phyloP scores from a whole-genome alignment of 2,888 invertebrate genomes.

The Antitype chi region DNA sequence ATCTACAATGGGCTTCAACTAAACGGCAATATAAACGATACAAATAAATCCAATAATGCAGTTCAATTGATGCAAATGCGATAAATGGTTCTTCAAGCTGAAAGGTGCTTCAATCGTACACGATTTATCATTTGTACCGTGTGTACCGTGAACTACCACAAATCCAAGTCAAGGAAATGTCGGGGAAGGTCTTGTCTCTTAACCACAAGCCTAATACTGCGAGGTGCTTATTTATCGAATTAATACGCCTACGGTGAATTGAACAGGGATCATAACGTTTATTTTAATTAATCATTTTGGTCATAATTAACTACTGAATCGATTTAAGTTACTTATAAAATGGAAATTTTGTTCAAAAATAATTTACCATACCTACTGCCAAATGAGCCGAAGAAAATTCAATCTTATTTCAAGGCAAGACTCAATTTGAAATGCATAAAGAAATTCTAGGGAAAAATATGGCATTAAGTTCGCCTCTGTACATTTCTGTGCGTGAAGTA shows the following conservation, averaged over 20 bases:
- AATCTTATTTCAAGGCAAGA: no score
- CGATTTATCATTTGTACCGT: conserved; percentile 12
- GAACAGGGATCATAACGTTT: background rate
- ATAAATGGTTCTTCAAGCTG: background rate
- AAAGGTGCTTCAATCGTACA: background rate
- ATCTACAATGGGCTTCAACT: background rate
- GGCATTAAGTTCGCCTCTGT: no score
- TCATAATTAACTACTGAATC: no score
- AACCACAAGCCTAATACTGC: conserved; percentile 20
- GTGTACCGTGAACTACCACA: conserved; percentile 33
- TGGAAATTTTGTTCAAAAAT: no score
- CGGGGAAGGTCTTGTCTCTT: background rate
- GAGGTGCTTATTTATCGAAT: background rate
- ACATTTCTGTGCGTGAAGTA: no score
- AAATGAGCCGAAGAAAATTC: no score
- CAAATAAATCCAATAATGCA: conserved; percentile 4
- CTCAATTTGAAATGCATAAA: no score
- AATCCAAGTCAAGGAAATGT: conserved; percentile 23
- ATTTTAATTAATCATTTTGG: background rate
- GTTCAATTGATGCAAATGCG: background rate
- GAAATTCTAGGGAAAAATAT: no score
- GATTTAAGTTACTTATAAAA: no score
- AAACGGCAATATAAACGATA: background rate
- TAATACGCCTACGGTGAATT: background rate
- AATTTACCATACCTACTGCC: no score